Percentiles rank a stretch among this genome's conserved stretches.
Evolutionary conservation across 92 coral and sea anemone species (phyloP).

Genomic region (Bergia puertoricense): DNA sequence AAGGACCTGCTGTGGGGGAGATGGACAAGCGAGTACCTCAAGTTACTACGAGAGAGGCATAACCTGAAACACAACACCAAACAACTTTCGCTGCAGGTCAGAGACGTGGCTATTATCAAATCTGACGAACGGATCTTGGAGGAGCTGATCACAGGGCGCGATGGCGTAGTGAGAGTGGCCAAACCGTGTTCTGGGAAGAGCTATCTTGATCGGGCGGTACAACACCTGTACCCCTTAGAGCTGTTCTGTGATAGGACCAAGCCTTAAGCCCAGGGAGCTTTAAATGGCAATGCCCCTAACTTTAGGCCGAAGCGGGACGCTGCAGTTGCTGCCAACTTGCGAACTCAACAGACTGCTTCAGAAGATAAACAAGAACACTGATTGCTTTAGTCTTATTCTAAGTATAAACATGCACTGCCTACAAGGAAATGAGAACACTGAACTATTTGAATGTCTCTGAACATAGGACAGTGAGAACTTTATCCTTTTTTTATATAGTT

Average conservation of each 20-base stretch:
- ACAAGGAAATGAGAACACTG: neutral
- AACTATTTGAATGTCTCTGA: neutral
- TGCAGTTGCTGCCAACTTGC: conserved; percentile 35
- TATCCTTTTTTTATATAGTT: neutral
- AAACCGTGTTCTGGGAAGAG: conserved; percentile 37
- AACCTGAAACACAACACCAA: conserved; percentile 26
- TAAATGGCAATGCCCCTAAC: conserved; percentile 5
- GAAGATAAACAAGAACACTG: conserved; percentile 24
- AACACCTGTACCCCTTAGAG: conserved; percentile 46
- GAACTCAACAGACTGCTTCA: neutral
- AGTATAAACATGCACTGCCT: neutral
- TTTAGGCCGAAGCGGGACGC: conserved; percentile 51
- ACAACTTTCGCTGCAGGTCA: neutral
- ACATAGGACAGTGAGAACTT: neutral
- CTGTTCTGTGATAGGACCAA: conserved; percentile 11
- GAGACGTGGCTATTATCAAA: conserved; percentile 40
- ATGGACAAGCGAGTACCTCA: conserved; percentile 37
- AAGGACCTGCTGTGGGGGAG: conserved; percentile 33
- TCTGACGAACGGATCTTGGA: conserved; percentile 40
- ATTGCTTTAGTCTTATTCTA: neutral
- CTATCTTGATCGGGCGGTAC: conserved; percentile 23
- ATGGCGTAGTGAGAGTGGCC: conserved; percentile 48
- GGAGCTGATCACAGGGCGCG: conserved; percentile 45
- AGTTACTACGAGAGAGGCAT: conserved; percentile 38
- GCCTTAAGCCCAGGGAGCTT: neutral